These are phyloP conservation scores for Phyllotis vaccarum DNA, from an alignment of 2,797 vertebrate genomes.

Conservation along the genomic window DNA sequence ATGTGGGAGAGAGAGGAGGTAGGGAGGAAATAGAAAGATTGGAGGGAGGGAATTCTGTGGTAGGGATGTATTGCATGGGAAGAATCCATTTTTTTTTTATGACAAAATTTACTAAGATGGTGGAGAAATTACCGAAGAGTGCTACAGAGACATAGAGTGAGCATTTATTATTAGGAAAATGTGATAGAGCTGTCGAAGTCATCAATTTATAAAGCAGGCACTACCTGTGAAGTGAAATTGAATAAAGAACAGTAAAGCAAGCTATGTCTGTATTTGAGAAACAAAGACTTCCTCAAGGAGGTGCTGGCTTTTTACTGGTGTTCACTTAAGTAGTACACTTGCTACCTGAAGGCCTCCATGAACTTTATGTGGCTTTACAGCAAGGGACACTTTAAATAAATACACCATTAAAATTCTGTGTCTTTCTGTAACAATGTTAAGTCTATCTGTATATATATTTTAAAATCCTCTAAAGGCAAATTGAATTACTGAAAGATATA, in stretches of 20 bases:
- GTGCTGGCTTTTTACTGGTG: not conserved
- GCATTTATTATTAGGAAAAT: not conserved
- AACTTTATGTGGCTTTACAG: not conserved
- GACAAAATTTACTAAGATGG: not conserved
- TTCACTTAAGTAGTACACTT: not conserved
- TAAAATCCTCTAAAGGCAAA: not conserved
- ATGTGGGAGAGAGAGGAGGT: not conserved
- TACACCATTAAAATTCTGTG: not conserved
- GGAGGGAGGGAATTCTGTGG: not conserved
- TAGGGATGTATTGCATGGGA: not conserved
- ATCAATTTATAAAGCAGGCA: not conserved
- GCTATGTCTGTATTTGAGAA: not conserved
- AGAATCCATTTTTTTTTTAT: not conserved
- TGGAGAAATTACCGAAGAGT: not conserved
- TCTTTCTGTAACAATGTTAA: not conserved
- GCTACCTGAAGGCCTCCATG: rapidly evolving
- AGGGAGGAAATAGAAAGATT: not conserved
- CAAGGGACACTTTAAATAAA: not conserved
- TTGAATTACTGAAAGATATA: conserved; percentile 14
- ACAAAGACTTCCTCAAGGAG: not conserved
- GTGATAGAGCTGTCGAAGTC: not conserved
- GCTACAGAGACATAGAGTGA: no score
- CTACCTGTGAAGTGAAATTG: not conserved
- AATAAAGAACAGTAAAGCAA: not conserved
- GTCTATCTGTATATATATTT: not conserved